A percentile compares a stretch with the other conserved stretches of the same genome.
phyloP scores from a whole-genome alignment of 2,797 vertebrate genomes.

The Tamandua tetradactyla region DNA sequence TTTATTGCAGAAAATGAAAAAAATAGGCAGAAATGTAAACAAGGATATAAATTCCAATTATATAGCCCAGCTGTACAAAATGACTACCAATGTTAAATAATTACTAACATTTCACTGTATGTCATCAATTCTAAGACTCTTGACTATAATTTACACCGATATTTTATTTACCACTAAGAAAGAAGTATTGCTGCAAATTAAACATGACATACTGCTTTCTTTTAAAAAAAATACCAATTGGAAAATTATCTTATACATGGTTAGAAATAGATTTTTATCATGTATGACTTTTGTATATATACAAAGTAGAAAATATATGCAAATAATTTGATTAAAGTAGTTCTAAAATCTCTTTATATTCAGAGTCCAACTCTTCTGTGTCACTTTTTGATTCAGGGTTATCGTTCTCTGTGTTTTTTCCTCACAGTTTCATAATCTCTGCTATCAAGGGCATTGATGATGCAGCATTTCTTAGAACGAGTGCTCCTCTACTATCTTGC shows the following conservation, averaged over 20 bases:
- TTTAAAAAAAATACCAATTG: neutral
- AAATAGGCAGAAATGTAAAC: neutral
- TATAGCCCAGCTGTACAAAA: constrained; percentile 2
- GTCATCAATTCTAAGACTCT: constrained; percentile 6
- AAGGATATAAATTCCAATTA: neutral
- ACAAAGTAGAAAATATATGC: neutral
- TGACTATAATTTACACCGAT: neutral
- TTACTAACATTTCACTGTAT: neutral
- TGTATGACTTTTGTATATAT: neutral
- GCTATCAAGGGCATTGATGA: neutral
- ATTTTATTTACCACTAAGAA: neutral
- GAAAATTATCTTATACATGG: neutral
- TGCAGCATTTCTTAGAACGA: neutral
- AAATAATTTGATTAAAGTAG: neutral
- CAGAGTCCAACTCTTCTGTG: neutral
- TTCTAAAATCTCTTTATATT: neutral
- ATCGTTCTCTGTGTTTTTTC: neutral
- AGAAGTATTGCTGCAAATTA: neutral
- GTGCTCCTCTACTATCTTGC: neutral
- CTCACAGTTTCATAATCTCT: neutral
- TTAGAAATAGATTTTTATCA: neutral
- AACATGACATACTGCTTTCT: neutral
- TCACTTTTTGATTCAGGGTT: neutral
- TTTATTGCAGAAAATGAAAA: constrained; percentile 23
- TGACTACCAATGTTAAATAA: neutral